Base-by-base conservation (phyloP, 2,888 invertebrate genomes). In the Drosophila suboccidentalis region DNA sequence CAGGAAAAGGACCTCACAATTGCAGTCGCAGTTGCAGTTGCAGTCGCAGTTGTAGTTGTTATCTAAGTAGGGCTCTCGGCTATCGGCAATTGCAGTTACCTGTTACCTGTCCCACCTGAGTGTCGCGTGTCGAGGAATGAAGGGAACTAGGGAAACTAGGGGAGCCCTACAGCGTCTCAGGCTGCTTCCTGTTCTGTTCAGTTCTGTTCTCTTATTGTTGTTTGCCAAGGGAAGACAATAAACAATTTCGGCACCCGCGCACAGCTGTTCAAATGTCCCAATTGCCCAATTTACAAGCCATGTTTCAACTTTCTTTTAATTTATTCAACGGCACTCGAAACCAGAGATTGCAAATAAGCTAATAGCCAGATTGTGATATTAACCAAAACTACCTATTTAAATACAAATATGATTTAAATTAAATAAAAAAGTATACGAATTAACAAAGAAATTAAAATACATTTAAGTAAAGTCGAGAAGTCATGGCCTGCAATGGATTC, bases 41-140 rank as follows among this genome's bases (percentile, higher is more conserved):
- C 69, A 49, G 22, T 74, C 63, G 79, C 57, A 46, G 22, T 47
- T 61, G 44, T 65, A 54, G 17, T 83, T 64, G 65, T 90, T 87
- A 87, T 87, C 86, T 87, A 87, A 68, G 71, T 87, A 90, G 86
- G 86, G 84, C 86, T 87, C 87, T 90, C 90, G 90, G 86, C 71
- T 87, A 87, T 87, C 86, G 54, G 66, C 49, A 58, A 54, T 32
- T 72, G 81, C 84, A 66, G 59, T 66, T 75, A 63, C 76, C 66
- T 81, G 59, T 66, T 75, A 63, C 76, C 66, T 81, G 57, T 78
- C 38, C 72, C 59, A 66, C 59, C 59, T 50, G 26, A 50, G 41
- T 39, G 46, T 47, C 46, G 46, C 46, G 46, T 39, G 44, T 46
- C 34, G 39, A 34, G 34, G 6, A 17, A 6, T 22, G 15, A 1